Evolutionary conservation across 2,797 vertebrate genomes (phyloP).

Genomic region (Diglossa cyanea): DNA sequence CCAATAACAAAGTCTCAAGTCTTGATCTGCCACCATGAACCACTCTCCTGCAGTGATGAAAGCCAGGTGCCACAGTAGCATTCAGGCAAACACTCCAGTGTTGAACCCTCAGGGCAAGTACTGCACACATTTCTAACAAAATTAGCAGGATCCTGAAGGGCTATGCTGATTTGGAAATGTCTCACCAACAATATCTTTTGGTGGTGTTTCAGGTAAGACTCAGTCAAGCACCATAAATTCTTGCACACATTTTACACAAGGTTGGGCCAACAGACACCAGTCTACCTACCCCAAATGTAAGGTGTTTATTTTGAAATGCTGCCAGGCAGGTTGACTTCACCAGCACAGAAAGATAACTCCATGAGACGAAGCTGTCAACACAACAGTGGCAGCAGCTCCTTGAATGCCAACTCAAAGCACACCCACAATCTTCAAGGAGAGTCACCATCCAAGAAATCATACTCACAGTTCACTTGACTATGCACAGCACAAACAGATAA

Average conservation of each 20-base stretch:
- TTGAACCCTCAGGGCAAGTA: neutral
- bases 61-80: accelerated
- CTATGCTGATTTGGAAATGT: neutral
- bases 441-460: neutral
- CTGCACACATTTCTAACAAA: neutral
- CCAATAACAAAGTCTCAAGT: neutral
- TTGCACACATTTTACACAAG: neutral
- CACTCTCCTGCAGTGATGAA: neutral
- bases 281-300: neutral
- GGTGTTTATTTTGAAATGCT: neutral
- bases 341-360: neutral
- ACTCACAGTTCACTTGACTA: neutral
- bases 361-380: neutral
- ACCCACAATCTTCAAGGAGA: neutral
- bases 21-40: neutral
- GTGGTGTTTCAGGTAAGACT: neutral
- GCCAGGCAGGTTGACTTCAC: neutral
- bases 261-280: neutral
- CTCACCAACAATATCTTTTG: neutral
- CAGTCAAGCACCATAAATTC: neutral
- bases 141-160: neutral
- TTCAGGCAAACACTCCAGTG: neutral
- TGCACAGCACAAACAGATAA: neutral
- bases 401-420: neutral
- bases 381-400: neutral